These are phyloP conservation scores for Darevskia mixta DNA, from an alignment of 2,797 vertebrate genomes.

Conservation along the genomic window DNA sequence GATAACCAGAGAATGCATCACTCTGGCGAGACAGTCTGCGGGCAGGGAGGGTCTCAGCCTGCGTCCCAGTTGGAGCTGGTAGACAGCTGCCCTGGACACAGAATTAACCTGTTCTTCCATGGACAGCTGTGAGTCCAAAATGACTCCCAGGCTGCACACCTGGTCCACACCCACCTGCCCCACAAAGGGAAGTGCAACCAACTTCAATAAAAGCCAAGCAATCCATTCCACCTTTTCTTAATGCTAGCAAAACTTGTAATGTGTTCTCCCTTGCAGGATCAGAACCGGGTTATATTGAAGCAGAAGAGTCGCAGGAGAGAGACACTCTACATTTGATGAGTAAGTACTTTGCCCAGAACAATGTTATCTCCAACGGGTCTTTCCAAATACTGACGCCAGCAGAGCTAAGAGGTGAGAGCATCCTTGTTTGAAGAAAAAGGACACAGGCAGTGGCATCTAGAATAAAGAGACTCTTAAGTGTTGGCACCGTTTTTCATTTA, in stretches of 20 bases:
- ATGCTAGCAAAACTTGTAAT: background rate
- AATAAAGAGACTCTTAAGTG: background rate
- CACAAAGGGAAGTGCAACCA: too few relatives aligned
- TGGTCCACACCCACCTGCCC: too few relatives aligned
- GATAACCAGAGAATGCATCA: too few relatives aligned
- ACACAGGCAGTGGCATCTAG: too few relatives aligned
- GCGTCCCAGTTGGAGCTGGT: too few relatives aligned
- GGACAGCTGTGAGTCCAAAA: too few relatives aligned
- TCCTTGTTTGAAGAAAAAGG: background rate
- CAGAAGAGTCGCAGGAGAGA: background rate
- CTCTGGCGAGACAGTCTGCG: too few relatives aligned
- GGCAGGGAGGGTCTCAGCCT: too few relatives aligned
- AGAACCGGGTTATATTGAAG: background rate
- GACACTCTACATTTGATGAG: constrained; percentile 10
- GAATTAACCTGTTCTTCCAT: too few relatives aligned
- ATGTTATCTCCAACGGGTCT: background rate
- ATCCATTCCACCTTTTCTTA: background rate
- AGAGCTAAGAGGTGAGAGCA: background rate
- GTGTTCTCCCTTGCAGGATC: constrained; percentile 10
- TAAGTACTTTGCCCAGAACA: background rate
- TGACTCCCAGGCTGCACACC: too few relatives aligned
- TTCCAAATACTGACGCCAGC: background rate
- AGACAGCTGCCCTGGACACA: too few relatives aligned
- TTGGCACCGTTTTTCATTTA: background rate
- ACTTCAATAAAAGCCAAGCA: too few relatives aligned